Evolutionary conservation across 2,888 invertebrate genomes (phyloP), one percentile per base, ranked within the genome.

Genomic region (Polia nebulosa): DNA sequence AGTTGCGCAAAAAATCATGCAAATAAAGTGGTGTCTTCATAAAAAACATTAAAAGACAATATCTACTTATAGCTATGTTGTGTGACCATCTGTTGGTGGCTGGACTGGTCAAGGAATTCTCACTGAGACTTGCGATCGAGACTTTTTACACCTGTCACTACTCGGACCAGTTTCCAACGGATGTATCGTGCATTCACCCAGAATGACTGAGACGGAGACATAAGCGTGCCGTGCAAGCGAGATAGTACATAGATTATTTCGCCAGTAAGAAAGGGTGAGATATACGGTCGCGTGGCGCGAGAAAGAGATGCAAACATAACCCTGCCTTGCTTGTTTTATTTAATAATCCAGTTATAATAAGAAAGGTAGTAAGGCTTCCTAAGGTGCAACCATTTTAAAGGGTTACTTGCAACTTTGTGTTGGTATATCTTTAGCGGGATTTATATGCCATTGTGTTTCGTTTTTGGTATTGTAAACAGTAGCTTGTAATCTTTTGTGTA

Each of bases 71-170:
- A 57, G 29, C 22, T 55, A 47, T 20, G 45, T 45, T 57, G 29
- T 45, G 45, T 68, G 69, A 53, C 84, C 85, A 84, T 83, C 85
- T 82, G 87, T 80, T 81, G 76, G 81, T 80, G 72, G 76, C 63
- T 72, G 72, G 76, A 81, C 89, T 89, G 90, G 89, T 86, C 89
- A 89, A 89, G 90, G 91, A 92, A 92, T 93, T 75, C 83, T 88
- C 58, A 51, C 7, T 27, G 55, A 51, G 75, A 88, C 80, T 57
- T 55, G 61, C 62, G 75, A 79, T 67, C 69, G 78, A 85, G 89
- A 20, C 32, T 90, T 90, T 92, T 93, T 92, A 91, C 93, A 94
- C 93, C 93, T 94, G 93, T 93, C 93, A 90, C 88, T 83, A 85
- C 80, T 77, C 69, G 68, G 87, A 93, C 92, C 91, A 81, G 93